Percentiles rank a stretch among this genome's conserved stretches.
These are phyloP conservation scores for Melanocharis versteri DNA, from an alignment of 2,113 vertebrate genomes.

Conservation along the genomic window DNA sequence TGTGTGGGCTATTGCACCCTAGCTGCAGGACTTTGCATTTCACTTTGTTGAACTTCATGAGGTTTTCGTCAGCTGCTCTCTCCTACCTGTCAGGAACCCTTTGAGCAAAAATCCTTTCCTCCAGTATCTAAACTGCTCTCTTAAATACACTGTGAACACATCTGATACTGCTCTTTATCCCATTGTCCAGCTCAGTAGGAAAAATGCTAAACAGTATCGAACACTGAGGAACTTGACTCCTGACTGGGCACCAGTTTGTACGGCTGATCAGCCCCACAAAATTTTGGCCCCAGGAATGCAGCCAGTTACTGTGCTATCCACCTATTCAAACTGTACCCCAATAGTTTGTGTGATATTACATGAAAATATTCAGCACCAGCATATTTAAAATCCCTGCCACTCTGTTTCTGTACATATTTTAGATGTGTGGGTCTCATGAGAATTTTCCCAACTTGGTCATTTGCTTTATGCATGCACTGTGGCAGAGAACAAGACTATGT, in stretches of 20 bases:
- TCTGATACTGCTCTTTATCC: not conserved
- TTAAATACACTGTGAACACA: not conserved
- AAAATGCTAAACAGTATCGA: not conserved
- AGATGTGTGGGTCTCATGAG: not conserved
- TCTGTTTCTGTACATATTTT: not conserved
- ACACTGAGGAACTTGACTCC: fast-evolving
- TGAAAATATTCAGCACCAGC: not conserved
- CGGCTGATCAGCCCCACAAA: not conserved
- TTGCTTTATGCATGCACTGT: not conserved
- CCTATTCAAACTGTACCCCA: not conserved
- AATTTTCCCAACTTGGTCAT: not conserved
- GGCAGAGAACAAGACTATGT: not conserved
- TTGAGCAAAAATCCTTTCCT: not conserved
- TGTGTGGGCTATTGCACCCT: too few species aligned
- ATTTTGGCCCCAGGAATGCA: not conserved
- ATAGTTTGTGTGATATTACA: not conserved
- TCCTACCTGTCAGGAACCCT: not conserved
- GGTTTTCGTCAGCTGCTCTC: not conserved
- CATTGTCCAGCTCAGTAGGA: not conserved
- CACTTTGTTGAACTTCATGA: not conserved
- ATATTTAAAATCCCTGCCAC: not conserved
- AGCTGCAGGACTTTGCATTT: not conserved
- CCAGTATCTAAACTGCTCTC: not conserved
- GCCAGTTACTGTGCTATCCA: not conserved
- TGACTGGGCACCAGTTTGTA: not conserved